Evolutionary conservation across 2,797 vertebrate genomes (phyloP), one percentile per base, ranked within the genome.

Genomic region (Gobionotothen gibberifrons): DNA sequence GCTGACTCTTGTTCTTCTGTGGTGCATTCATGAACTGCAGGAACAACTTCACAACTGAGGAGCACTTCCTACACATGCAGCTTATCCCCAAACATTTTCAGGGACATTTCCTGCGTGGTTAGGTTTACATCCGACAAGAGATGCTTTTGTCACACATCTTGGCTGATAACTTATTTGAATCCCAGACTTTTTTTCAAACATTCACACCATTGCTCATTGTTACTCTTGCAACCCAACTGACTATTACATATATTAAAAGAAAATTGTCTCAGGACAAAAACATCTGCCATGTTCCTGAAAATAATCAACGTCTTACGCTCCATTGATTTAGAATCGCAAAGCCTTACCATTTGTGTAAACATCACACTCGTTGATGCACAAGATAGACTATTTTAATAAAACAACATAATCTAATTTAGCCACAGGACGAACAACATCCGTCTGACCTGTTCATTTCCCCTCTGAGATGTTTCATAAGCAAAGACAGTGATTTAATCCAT

Each of bases 401-500:
- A 39, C 72, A 61, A 1, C 49, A 68, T 59, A 21, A 56, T 61
- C 8, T 9, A 55, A 26, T 69, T 75, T 69, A 63, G 8, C 29
- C 16, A 51, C 15, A 26, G 63, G 44, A n/a, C 4, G 17, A 53
- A 19, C 56, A 68, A 36, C 26, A 52, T 22, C 49, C 4, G 21
- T 42, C 63, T 63, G 62, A 71, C 16, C 52, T 58, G 52, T 42
- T 81, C 10, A 66, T 70, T 79, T 78, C 69, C 26, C 26, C 66
- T 47, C 56, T 59, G 55, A 64, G 42, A 55, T 44, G 6, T 68
- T 73, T 82, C 51, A 54, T 47, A 58, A 71, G 19, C 80, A 39
- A 73, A 72, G 52, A 13, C 36, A 17, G 58, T 61, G 48, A 69
- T 83, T 82, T 72, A 63, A 76, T 81, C 55, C 19, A 68, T 73